Percentiles rank a stretch among this genome's conserved stretches.
phyloP scores from a whole-genome alignment of 2,888 invertebrate species.

The Xanthostigma xanthostigma region DNA sequence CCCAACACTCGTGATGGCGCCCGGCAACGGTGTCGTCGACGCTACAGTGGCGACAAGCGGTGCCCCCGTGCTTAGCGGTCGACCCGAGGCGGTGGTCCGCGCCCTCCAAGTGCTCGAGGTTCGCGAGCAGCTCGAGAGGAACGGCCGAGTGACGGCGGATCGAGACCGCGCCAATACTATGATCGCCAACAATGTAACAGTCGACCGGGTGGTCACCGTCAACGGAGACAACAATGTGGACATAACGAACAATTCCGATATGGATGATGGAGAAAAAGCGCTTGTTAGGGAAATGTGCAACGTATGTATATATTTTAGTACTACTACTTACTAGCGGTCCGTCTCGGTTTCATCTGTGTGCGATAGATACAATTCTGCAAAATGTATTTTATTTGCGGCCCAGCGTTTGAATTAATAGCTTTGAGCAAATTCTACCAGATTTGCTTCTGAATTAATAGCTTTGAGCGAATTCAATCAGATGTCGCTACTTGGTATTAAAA shows the following conservation, averaged over 20 bases:
- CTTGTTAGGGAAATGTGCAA: conserved; percentile 93
- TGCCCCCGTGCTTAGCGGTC: conserved; percentile 36
- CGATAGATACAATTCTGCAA: too few species aligned
- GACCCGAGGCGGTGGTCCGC: conserved; percentile 85
- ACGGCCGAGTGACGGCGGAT: conserved; percentile 29
- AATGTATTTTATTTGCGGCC: too few species aligned
- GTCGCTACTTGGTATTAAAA: too few species aligned
- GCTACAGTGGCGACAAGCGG: conserved; percentile 22
- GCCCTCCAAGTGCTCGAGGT: conserved; percentile 87
- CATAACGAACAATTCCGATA: conserved; percentile 34
- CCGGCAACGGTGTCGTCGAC: conserved; percentile 20
- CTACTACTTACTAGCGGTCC: too few species aligned
- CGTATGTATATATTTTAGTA: conserved; percentile 31
- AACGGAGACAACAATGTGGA: conserved; percentile 13
- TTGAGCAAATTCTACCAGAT: too few species aligned
- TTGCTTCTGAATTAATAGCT: too few species aligned
- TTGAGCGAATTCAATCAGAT: too few species aligned
- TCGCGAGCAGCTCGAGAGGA: conserved; percentile 70
- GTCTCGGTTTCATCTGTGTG: too few species aligned
- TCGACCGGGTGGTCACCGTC: conserved; percentile 1
- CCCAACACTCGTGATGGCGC: conserved; percentile 18
- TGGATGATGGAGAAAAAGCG: conserved; percentile 81
- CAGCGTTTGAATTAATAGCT: too few species aligned
- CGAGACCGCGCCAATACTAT: conserved; percentile 21
- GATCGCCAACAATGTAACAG: conserved; percentile 8